Base-by-base conservation (phyloP, 1,140 invertebrate genomes). In the Bombus affinis region DNA sequence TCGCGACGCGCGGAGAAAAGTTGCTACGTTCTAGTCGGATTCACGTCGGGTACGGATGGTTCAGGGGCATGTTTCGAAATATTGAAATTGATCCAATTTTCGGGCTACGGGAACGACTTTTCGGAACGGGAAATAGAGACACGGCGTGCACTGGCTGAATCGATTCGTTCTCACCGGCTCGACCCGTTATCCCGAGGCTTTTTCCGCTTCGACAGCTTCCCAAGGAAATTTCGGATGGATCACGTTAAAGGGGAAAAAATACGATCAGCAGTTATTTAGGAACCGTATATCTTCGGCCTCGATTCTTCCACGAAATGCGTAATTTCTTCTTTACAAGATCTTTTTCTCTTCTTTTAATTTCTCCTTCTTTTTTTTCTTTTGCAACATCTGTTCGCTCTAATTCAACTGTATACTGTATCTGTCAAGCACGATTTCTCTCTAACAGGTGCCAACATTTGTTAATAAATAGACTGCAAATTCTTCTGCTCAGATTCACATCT, bases 81-180 rank as follows among this genome's bases (percentile, higher is more conserved):
- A 77, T 77, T 77, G 75, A 77, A 77, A 77, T 77, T 77, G 75
- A 77, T 77, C 75, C 75, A 77, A 77, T 77, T 77, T 65, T 77
- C 37, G 28, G 8, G 28, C 32, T 39, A 77, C 57, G 28, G 53
- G 37, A 76, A 59, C 35, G 53, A 59, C 53, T 13, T 44, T 73
- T 73, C 74, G 74, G 37, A 39, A 39, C 32, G 37, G 25, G 59
- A 62, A 42, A 62, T 73, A 18, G 42, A 73, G 71, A 32, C 13
- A 9, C 39, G 70, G 71, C 2, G 42, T 39, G 59, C 18, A 39
- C 37, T 0, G 13, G 37, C 35, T 9, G 59, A 77, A 77, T 78
- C 75, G 75, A 65, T 78, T 78, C 75, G 37, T 44, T 78, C n/a
- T 9, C 37, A 37, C 9, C 28, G 28, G 37, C 28, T 65, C 28